phyloP scores from a whole-genome alignment of 2,888 invertebrate species.

The Lasioglossum leucozonium region DNA sequence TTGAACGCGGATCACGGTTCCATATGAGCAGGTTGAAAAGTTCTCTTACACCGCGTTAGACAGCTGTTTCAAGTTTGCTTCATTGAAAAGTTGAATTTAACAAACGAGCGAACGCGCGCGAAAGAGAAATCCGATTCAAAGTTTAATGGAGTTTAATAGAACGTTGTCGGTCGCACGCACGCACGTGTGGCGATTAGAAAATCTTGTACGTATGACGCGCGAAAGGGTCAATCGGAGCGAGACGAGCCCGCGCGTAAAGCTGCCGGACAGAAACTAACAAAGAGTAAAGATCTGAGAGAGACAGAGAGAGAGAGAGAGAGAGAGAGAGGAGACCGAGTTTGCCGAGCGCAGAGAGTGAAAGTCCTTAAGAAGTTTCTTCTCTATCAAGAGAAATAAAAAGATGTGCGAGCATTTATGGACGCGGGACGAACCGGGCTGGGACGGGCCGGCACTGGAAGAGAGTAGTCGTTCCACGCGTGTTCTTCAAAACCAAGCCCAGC shows the following conservation, averaged over 20 bases:
- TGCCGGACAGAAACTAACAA: neutral
- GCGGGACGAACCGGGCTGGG: neutral
- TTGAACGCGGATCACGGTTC: neutral
- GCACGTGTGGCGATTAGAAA: conserved; percentile 33
- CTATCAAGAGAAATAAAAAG: conserved; percentile 17
- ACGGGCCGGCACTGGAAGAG: neutral
- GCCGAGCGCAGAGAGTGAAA: conserved; percentile 62
- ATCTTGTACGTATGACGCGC: neutral
- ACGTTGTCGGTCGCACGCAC: neutral
- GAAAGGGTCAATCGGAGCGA: conserved; percentile 32
- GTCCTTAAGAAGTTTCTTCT: conserved; percentile 54
- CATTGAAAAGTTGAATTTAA: neutral
- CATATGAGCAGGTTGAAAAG: too few species aligned
- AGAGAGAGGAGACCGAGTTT: conserved; percentile 37
- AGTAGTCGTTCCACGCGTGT: conserved; percentile 4
- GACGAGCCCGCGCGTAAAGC: conserved; percentile 7
- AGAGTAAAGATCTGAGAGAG: neutral
- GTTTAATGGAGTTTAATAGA: neutral
- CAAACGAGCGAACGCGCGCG: neutral
- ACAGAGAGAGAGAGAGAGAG: neutral
- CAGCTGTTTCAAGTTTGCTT: neutral
- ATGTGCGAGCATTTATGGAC: conserved; percentile 9
- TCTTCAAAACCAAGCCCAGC: conserved; percentile 30
- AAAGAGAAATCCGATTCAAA: neutral
- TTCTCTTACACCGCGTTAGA: too few species aligned